Conservation (phyloP, 2,113 vertebrate species). For the Acanthisitta chloris region DNA sequence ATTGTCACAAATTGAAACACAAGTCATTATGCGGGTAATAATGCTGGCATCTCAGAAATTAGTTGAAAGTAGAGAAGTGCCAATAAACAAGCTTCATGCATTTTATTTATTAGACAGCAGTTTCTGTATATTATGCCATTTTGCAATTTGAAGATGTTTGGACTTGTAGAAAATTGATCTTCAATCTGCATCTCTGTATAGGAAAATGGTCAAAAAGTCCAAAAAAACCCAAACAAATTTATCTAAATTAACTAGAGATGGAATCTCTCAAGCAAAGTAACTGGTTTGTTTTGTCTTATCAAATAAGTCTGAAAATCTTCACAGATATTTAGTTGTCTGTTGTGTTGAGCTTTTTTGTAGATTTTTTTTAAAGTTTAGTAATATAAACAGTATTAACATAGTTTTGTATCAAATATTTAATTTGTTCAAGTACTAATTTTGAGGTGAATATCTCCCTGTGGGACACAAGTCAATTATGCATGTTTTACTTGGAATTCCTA, state of each 20-base stretch:
- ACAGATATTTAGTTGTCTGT: not conserved
- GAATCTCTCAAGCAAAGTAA: not conserved
- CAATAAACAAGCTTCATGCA: not conserved
- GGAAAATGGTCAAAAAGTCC: not conserved
- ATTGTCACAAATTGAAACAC: not conserved
- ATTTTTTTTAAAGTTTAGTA: not conserved
- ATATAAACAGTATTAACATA: not conserved
- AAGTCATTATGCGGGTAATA: not conserved
- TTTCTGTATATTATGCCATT: not conserved
- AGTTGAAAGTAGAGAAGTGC: not conserved
- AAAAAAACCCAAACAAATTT: not conserved
- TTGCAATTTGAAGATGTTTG: not conserved
- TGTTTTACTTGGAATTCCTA: slow-evolving; percentile 19
- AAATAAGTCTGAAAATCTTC: not conserved
- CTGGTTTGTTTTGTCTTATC: not conserved
- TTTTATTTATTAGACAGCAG: not conserved
- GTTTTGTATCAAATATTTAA: not conserved
- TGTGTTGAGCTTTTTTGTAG: too few species aligned
- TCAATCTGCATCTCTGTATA: not conserved
- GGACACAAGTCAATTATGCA: slow-evolving; percentile 31
- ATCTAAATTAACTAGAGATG: not conserved
- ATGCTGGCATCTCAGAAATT: not conserved
- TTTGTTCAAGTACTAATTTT: slow-evolving; percentile 9
- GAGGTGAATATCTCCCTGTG: not conserved
- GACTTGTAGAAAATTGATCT: not conserved